Evolutionary conservation across 2,797 vertebrate genomes (phyloP), one percentile per base, ranked within the genome.

Genomic region (Eulemur coronatus): DNA sequence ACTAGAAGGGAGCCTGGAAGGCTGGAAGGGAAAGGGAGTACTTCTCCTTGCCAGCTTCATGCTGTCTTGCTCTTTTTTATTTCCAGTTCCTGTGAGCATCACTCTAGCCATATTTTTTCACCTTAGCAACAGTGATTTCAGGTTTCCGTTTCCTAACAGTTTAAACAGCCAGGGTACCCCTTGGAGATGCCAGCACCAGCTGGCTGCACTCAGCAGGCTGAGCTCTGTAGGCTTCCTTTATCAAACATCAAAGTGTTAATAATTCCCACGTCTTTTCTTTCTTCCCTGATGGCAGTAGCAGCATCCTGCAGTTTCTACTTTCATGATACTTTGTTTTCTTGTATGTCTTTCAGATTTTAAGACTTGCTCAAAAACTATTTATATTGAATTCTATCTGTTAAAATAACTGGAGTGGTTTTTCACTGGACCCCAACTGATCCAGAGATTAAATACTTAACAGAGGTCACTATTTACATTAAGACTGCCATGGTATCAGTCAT

Each of bases 301-400:
- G 30, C 22, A 92, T 91, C 43, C 35, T 80, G 55, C 1, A 18
- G 12, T 75, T 80, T 84, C 33, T 43, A 24, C n/a, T 63, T 96
- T 82, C n/a, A 67, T 11, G 50, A 6, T 11, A 73, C 1, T 46
- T 86, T 75, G 4, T 82, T 91, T 94, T 85, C 17, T 75, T 79
- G 0, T 20, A 61, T 76, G 5, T 59, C 50, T 52, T 65, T 95
- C 1, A 4, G n/a, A 85, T 67, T 85, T 76, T 30, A 78, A 84
- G 38, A 70, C 22, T 78, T 43, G 43, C 35, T 35, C 82, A 14
- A 70, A 88, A 89, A 82, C 41, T 90, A 65, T 59, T 91, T 57
- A 63, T 55, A 79, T 52, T 38, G 79, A 73, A 55, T 93, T 85
- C 61, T 93, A 46, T 80, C 76, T 89, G 38, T 86, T 85, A 91